A percentile compares a stretch with the other conserved stretches of the same genome.
Evolutionary conservation across 2,113 vertebrate genomes (phyloP).

Genomic region (Condylura cristata): DNA sequence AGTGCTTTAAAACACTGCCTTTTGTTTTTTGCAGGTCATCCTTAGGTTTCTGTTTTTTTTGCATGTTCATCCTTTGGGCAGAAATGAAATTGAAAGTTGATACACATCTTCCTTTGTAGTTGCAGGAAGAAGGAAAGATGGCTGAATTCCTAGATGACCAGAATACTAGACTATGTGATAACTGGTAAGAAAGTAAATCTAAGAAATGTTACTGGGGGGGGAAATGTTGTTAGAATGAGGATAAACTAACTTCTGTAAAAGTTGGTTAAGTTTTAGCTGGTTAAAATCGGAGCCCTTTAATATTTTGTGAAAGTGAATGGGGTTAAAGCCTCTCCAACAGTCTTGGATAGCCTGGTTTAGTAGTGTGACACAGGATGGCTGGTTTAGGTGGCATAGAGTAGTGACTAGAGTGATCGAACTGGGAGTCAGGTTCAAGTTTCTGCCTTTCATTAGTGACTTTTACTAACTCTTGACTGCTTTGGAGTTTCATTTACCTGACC

Average conservation of each 20-base stretch:
- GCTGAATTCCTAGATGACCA: constrained; percentile 79
- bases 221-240: constrained; percentile 42
- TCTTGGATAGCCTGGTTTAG: constrained; percentile 31
- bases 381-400: neutral
- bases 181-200: constrained; percentile 85
- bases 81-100: constrained; percentile 73
- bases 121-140: constrained; percentile 75
- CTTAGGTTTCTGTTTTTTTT: neutral
- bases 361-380: neutral
- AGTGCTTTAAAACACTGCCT: neutral
- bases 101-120: neutral
- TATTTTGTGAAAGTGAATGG: neutral
- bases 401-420: neutral
- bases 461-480: neutral
- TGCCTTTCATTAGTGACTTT: neutral
- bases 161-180: constrained; percentile 84
- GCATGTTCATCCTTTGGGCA: constrained; percentile 47
- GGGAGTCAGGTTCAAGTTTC: neutral
- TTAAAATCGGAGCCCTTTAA: constrained; percentile 10
- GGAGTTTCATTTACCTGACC: neutral
- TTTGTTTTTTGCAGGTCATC: neutral
- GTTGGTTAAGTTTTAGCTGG: neutral
- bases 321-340: neutral
- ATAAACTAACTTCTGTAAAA: neutral
- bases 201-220: constrained; percentile 45